A percentile compares a stretch with the other conserved stretches of the same genome.
These are phyloP conservation scores for Takifugu ocellatus DNA, from an alignment of 2,797 vertebrate species.

Conservation along the genomic window DNA sequence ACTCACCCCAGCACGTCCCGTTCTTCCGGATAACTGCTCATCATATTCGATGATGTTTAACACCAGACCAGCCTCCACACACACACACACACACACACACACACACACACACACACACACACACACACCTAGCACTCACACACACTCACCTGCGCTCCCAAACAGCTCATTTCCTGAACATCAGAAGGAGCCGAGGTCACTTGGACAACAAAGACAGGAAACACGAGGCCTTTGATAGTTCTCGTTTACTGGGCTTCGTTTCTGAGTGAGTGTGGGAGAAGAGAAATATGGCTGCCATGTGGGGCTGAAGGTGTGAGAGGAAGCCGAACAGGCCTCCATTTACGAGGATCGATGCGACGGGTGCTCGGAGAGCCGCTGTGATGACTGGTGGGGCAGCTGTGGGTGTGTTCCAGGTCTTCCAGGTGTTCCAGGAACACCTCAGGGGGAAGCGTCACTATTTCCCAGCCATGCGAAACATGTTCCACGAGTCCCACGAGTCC, in stretches of 20 bases:
- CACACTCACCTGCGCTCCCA: constrained; percentile 46
- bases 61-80: constrained; percentile 17
- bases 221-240: constrained; percentile 57
- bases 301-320: constrained; percentile 60
- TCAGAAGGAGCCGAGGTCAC: constrained; percentile 35
- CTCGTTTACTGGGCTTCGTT: constrained; percentile 47
- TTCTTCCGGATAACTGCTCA: constrained; percentile 4
- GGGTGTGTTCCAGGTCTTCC: constrained; percentile 48
- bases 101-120: constrained; percentile 38
- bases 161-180: constrained; percentile 64
- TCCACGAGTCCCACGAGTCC: constrained; percentile 2
- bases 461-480: constrained; percentile 26
- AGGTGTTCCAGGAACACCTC: constrained; percentile 32
- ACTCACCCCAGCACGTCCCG: background rate
- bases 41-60: constrained; percentile 26
- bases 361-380: constrained; percentile 39
- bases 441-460: constrained; percentile 27
- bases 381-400: constrained; percentile 34
- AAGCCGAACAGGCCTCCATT: constrained; percentile 55
- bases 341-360: constrained; percentile 26
- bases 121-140: constrained; percentile 27
- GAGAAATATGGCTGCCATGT: constrained; percentile 65
- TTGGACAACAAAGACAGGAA: constrained; percentile 61
- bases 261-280: constrained; percentile 24
- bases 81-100: constrained; percentile 38